Conservation (phyloP, 92 coral and sea anemone genomes). For the Parazoanthus atlanticus region DNA sequence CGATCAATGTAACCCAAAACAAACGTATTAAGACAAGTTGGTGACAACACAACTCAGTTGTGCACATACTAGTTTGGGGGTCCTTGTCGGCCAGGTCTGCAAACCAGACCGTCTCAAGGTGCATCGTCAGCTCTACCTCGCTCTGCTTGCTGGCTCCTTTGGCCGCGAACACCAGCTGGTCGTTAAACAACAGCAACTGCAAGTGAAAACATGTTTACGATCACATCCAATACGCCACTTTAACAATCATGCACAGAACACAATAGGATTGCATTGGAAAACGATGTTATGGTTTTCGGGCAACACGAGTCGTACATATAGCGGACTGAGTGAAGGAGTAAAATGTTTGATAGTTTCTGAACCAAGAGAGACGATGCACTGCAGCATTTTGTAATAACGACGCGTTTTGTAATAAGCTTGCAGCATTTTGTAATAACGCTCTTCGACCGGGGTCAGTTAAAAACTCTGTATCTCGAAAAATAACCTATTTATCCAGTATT, state of each 20-base stretch:
- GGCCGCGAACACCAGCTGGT: slow-evolving; percentile 88
- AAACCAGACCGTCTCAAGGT: slow-evolving; percentile 90
- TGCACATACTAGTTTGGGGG: slow-evolving; percentile 87
- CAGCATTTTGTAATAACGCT: too few species aligned
- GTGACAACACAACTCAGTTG: background rate
- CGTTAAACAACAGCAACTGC: slow-evolving; percentile 90
- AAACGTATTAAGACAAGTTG: background rate
- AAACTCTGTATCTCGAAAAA: too few species aligned
- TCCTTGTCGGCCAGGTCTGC: slow-evolving; percentile 84
- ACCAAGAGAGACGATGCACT: too few species aligned
- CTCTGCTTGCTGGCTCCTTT: slow-evolving; percentile 77
- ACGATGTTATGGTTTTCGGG: background rate
- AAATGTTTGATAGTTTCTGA: too few species aligned
- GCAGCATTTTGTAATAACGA: too few species aligned
- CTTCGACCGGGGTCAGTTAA: too few species aligned
- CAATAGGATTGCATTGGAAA: background rate
- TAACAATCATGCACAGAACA: background rate
- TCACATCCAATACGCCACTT: background rate
- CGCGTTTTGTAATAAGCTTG: too few species aligned
- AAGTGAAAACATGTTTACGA: background rate
- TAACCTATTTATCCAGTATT: too few species aligned
- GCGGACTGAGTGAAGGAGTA: too few species aligned
- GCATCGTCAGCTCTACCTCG: slow-evolving; percentile 89
- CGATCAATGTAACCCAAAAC: too few species aligned
- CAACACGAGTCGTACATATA: background rate